Evolutionary conservation across 2,113 vertebrate genomes (phyloP), one percentile per base, ranked within the genome.

Genomic region (Apteryx owenii): DNA sequence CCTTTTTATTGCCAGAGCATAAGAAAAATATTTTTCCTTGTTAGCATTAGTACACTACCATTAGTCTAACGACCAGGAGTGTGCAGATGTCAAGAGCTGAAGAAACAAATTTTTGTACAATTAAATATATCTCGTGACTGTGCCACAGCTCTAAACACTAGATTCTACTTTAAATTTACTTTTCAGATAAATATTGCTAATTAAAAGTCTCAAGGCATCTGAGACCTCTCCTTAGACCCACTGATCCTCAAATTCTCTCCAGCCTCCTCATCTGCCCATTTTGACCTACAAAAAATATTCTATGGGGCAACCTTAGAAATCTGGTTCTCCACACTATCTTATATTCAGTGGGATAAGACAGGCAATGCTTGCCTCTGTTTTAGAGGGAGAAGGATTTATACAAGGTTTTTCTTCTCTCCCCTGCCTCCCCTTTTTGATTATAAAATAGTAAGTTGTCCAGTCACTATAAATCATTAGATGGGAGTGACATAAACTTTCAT

Each of bases 31-130:
- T 58, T 73, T 90, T 76, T 88, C 54, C 23, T 75, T 71, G 73
- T 85, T 93, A 84, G 83, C 91, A 95, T 89, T 93, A 96, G 62
- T 61, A 85, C 78, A 87, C 2, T 50, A 48, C 81, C 91, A 97
- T 96, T 85, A 96, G 71, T 53, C 87, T 96, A 96, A 94, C 88
- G 78, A 89, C 94, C 95, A 58, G 72, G 62, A 89, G 71, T 4
- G 20, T 38, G 70, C 81, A 89, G 65, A 89, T 85, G 84, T 91
- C 78, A 81, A 76, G 66, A 79, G 61, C 54, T 58, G 90, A 83
- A 94, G 91, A 91, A 69, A 0, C 40, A 92, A 76, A 85, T 56
- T 96, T 94, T 88, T 93, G 38, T 76, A 83, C 85, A 96, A 88
- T 92, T 73, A 92, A 82, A 94, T 91, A 51, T 26, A 65, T 38